phyloP scores from a whole-genome alignment of 2,113 vertebrate genomes.

The Sinocyclocheilus anshuiensis region DNA sequence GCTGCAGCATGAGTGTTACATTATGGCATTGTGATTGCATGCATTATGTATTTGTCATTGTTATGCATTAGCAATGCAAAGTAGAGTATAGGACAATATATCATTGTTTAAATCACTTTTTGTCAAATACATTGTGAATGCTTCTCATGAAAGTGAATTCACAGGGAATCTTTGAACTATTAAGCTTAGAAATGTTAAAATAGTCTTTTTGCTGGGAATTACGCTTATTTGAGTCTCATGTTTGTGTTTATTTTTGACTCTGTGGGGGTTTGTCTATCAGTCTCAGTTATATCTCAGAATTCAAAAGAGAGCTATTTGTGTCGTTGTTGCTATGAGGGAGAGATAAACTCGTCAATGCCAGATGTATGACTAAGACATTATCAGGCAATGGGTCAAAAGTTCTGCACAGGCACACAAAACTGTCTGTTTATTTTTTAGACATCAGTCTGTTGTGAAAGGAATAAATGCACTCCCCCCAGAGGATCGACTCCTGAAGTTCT shows the following conservation, averaged over 20 bases:
- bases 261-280: slow-evolving; percentile 5
- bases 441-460: slow-evolving; percentile 85
- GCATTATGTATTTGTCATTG: slow-evolving; percentile 9
- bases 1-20: neutral
- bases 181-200: neutral
- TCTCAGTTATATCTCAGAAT: slow-evolving; percentile 54
- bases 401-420: neutral
- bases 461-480: slow-evolving; percentile 82
- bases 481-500: slow-evolving; percentile 88
- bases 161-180: neutral
- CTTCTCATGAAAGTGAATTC: neutral
- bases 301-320: slow-evolving; percentile 58
- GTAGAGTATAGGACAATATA: neutral
- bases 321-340: slow-evolving; percentile 55
- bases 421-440: slow-evolving; percentile 67
- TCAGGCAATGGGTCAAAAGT: neutral
- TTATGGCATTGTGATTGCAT: slow-evolving; percentile 1
- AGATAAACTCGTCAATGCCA: slow-evolving; percentile 37
- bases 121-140: neutral
- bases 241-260: slow-evolving; percentile 42
- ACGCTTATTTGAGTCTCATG: neutral
- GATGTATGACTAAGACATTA: slow-evolving; percentile 29
- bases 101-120: neutral
- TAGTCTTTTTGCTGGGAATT: neutral
- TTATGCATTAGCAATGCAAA: neutral